These are phyloP conservation scores for Agrilus planipennis DNA, from an alignment of 1,140 invertebrate species.

Conservation along the genomic window DNA sequence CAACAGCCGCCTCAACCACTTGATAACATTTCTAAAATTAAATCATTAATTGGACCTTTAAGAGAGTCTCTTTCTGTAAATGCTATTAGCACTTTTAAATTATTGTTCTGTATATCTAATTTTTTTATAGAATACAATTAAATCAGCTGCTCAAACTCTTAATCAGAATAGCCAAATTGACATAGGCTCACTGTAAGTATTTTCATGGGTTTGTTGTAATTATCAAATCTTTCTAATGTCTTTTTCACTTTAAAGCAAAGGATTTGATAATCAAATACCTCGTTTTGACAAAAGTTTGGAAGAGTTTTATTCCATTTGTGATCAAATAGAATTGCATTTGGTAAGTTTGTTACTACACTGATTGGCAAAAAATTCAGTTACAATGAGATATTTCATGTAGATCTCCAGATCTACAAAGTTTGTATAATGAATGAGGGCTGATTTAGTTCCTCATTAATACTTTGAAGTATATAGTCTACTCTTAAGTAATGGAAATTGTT, in stretches of 20 bases:
- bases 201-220: slow-evolving; percentile 10
- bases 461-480: no score
- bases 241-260: slow-evolving; percentile 58
- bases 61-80: slow-evolving; percentile 67
- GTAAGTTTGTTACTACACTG: slow-evolving; percentile 48
- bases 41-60: slow-evolving; percentile 64
- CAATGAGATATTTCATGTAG: no score
- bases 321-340: slow-evolving; percentile 87
- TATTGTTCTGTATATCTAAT: slow-evolving; percentile 10
- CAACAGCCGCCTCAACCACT: slow-evolving; percentile 59
- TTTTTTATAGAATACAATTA: slow-evolving; percentile 56
- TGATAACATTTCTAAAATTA: slow-evolving; percentile 77
- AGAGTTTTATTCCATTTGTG: slow-evolving; percentile 88
- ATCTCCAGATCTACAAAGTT: no score
- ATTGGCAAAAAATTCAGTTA: no score
- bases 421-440: no score
- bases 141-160: slow-evolving; percentile 71
- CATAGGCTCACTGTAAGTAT: slow-evolving; percentile 59
- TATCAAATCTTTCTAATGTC: slow-evolving; percentile 9
- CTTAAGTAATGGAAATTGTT: no score
- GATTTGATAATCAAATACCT: slow-evolving; percentile 54
- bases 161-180: slow-evolving; percentile 77
- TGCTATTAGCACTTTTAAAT: slow-evolving; percentile 13
- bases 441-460: no score
- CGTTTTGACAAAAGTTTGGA: slow-evolving; percentile 86